These are phyloP conservation scores for Bovichtus diacanthus DNA, from an alignment of 2,797 vertebrate genomes.

Conservation along the genomic window DNA sequence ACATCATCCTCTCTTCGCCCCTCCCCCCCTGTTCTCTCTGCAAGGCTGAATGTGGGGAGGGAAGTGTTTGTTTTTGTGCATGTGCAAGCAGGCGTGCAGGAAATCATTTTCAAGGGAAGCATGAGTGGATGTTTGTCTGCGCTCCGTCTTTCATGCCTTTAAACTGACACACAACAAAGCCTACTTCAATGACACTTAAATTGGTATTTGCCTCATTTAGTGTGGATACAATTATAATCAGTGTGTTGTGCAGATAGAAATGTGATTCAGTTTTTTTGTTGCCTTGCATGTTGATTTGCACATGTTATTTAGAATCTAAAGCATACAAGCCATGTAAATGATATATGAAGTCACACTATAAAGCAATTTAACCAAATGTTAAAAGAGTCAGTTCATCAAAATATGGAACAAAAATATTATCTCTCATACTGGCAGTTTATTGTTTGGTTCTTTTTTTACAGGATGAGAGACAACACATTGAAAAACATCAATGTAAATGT, in stretches of 20 bases:
- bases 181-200: constrained; percentile 25
- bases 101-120: constrained; percentile 54
- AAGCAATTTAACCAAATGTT: background rate
- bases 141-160: constrained; percentile 53
- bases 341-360: background rate
- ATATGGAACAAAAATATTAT: background rate
- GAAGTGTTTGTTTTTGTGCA: constrained; percentile 66
- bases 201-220: constrained; percentile 18
- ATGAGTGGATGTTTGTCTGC: constrained; percentile 72
- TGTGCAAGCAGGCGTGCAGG: constrained; percentile 36
- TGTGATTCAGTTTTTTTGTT: background rate
- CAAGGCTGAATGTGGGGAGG: constrained; percentile 43
- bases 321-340: background rate
- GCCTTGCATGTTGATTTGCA: constrained; percentile 29
- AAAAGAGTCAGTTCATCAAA: background rate
- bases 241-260: background rate
- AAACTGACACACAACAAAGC: constrained; percentile 36
- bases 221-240: background rate
- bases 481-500: background rate
- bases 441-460: background rate
- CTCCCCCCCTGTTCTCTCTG: constrained; percentile 69
- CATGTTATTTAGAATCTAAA: background rate
- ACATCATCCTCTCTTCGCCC: constrained; percentile 80
- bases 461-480: background rate
- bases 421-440: background rate